Evolutionary conservation across 1,140 invertebrate genomes (phyloP), one percentile per base, ranked within the genome.

Genomic region (Trichonephila inaurata): DNA sequence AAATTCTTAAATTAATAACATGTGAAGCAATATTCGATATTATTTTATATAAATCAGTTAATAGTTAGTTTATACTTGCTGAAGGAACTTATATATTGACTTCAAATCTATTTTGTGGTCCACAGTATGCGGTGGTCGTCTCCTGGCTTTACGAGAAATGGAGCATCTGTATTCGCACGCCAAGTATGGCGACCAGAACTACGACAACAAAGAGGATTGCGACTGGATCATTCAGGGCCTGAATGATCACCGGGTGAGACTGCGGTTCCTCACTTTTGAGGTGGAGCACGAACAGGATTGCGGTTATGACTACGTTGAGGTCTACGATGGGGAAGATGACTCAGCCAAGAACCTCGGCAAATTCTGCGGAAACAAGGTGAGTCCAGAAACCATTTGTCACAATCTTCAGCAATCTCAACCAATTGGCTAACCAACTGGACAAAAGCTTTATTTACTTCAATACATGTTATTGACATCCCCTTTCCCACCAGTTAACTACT

Each of bases 131-230:
- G 99, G 99, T 10, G 99, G 99, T 0, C 97, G 98, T 95, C 96
- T 99, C 12, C 96, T 97, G 91, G 99, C 98, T 0, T 94, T 94
- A 18, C 97, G 97, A 0, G 97, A 97, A 28, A 97, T 97, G 0
- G 97, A 98, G 95, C 97, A 98, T 95, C 96, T 99, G 69, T 99
- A 99, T 95, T 99, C 99, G 0, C 99, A 99, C 96, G 97, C 98
- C 0, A 98, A 97, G 89, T 99, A 98, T 95, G 98, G 98, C 0
- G 98, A 98, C 95, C 97, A 98, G 94, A 97, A 98, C 94, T 99
- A 99, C 95, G 98, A 98, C 94, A 98, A 98, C 88, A 97, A 97
- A 94, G 96, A 96, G 94, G 98, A 99, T 95, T 99, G 99, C 95
- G 98, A 99, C 95, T 99, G 99, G 99, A 97, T 97, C 19, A 98